A percentile compares a stretch with the other conserved stretches of the same genome.
Conservation (phyloP, 2,888 invertebrate genomes). For the Epistrophe grossulariae region DNA sequence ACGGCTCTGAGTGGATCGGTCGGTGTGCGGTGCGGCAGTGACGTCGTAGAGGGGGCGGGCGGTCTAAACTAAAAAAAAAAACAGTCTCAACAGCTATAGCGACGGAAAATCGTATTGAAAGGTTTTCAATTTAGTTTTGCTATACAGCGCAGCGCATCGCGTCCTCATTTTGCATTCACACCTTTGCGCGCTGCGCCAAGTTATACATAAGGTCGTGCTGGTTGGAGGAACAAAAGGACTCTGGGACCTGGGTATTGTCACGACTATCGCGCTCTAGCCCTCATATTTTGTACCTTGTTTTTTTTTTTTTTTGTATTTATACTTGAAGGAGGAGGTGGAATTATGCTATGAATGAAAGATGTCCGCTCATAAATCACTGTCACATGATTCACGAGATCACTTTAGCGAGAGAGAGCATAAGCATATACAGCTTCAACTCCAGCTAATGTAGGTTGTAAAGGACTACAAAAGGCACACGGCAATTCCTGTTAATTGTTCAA, state of each 20-base stretch:
- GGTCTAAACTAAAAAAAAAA: not conserved
- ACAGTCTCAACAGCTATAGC: conserved; percentile 16
- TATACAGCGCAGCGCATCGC: conserved; percentile 7
- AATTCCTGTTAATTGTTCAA: conserved; percentile 75
- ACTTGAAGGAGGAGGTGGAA: conserved; percentile 63
- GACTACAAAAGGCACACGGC: conserved; percentile 71
- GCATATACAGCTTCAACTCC: conserved; percentile 4
- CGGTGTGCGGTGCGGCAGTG: not conserved
- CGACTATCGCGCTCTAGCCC: conserved; percentile 63
- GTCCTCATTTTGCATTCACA: conserved; percentile 76
- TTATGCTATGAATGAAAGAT: conserved; percentile 76
- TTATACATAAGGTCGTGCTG: conserved; percentile 60
- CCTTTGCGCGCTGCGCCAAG: conserved; percentile 56
- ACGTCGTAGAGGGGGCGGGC: not conserved
- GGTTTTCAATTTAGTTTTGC: conserved; percentile 68
- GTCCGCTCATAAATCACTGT: conserved; percentile 76
- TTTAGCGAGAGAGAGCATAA: conserved; percentile 41
- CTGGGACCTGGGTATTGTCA: conserved; percentile 71
- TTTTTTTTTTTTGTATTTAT: conserved; percentile 13
- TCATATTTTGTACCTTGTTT: conserved; percentile 24
- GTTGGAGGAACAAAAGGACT: conserved; percentile 69
- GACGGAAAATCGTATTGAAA: conserved; percentile 58
- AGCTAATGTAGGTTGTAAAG: conserved; percentile 73
- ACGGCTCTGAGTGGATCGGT: not conserved
- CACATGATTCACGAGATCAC: conserved; percentile 76